Base-by-base conservation (phyloP, 2,888 invertebrate genomes). In the Clivina fossor region DNA sequence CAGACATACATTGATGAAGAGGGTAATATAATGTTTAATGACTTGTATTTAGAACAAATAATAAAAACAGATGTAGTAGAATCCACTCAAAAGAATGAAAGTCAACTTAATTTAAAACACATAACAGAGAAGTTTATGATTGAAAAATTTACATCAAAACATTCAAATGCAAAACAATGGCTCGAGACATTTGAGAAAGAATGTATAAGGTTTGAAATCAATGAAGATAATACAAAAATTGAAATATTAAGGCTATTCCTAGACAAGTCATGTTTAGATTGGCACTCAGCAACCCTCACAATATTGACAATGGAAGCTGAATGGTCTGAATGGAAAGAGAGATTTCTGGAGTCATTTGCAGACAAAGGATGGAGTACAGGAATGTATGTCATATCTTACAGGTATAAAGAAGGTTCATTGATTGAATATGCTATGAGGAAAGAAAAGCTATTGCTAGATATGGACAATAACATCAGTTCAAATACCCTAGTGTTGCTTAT, bases 351-450 rank as follows among this genome's bases (percentile, higher is more conserved):
- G 15, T 56, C 63, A 43, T 64, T 64, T 44, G 59, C 62, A 47
- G 57, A 62, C 43, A 65, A 61, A 53, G 63, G 63, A 60, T 65
- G 66, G 65, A 61, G 41, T 47, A 61, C 53, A 33, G 50, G 47
- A 11, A 59, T n/a, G 15, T 65, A 64, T 49, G 64, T 64, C 28
- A 37, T 62, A 57, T 46, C 49, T 13, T 64, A 57, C 40, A 64
- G 48, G 47, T 63, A 66, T 46, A 63, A 54, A 37, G 63, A 64
- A 60, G 63, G 64, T 38, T 61, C 58, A 57, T 43, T 65, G 15
- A 60, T 61, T 30, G 61, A 65, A 47, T 65, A 65, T 54, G 65
- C 63, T 20, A 62, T 65, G 49, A 64, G 33, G 37, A 64, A 66
- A 60, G 62, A 65, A 44, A 60, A 59, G 30, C 57, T 64, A 22